These are phyloP conservation scores for Hyperoplus immaculatus DNA, from an alignment of 2,797 vertebrate species.

Conservation along the genomic window DNA sequence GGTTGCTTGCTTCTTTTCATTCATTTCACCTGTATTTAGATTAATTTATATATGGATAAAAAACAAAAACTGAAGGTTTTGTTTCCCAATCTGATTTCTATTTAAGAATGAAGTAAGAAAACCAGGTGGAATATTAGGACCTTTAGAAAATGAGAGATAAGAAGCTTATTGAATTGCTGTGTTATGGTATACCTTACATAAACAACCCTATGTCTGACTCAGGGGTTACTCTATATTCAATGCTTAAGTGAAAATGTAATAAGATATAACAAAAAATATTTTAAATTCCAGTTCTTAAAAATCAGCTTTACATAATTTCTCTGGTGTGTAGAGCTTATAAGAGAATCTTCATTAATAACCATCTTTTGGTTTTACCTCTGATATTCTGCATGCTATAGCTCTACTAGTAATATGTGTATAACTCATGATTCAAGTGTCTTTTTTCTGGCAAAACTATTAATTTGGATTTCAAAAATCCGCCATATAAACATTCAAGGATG, in stretches of 20 bases:
- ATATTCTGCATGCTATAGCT: conserved; percentile 14
- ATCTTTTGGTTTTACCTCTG: conserved; percentile 34
- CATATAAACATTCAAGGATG: conserved; percentile 2
- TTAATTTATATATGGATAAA: conserved; percentile 3
- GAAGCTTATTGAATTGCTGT: conserved; percentile 1
- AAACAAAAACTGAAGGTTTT: neutral
- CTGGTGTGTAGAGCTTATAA: conserved; percentile 5
- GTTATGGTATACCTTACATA: neutral
- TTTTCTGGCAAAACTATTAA: conserved; percentile 6
- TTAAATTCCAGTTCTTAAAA: conserved; percentile 28
- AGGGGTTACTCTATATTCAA: conserved; percentile 13
- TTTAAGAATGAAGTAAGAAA: neutral
- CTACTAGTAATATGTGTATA: conserved; percentile 7
- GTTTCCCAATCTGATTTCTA: neutral
- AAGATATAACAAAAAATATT: conserved; percentile 31
- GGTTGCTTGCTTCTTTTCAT: neutral
- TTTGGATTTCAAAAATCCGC: conserved; percentile 24
- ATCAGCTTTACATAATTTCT: conserved; percentile 41
- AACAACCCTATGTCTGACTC: conserved; percentile 2
- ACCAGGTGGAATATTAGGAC: neutral
- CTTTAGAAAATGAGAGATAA: conserved; percentile 1
- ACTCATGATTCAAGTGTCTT: conserved; percentile 32
- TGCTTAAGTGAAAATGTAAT: neutral
- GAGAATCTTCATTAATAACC: conserved; percentile 29
- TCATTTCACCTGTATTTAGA: neutral